phyloP scores from a whole-genome alignment of 92 coral and sea anemone genomes.

The Parazoanthus swiftii region DNA sequence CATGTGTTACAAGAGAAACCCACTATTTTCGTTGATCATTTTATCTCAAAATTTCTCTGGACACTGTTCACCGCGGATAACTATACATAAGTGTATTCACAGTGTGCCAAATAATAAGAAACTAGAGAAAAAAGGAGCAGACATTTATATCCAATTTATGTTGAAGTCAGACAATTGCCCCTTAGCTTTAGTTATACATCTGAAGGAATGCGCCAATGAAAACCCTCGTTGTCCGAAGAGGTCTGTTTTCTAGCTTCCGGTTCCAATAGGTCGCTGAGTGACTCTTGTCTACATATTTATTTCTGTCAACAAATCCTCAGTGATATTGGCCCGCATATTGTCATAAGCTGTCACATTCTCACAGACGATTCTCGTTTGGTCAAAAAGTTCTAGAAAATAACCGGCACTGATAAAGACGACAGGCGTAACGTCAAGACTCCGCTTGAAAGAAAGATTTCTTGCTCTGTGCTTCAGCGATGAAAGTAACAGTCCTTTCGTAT shows the following conservation, averaged over 20 bases:
- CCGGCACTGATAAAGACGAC: background rate
- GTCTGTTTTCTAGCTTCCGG: slow-evolving; percentile 23
- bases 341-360: background rate
- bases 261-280: background rate
- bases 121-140: background rate
- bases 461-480: background rate
- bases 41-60: too few relatives aligned
- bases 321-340: background rate
- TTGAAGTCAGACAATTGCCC: slow-evolving; percentile 8
- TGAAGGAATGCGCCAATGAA: background rate
- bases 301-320: slow-evolving; percentile 28
- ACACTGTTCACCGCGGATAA: background rate
- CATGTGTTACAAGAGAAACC: background rate
- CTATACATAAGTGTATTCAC: background rate
- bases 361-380: background rate
- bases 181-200: background rate
- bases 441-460: background rate
- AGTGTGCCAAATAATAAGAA: background rate
- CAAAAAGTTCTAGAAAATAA: background rate
- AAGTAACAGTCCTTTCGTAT: background rate
- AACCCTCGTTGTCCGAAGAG: background rate
- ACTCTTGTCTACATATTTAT: background rate
- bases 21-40: background rate
- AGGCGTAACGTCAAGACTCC: background rate
- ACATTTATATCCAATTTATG: background rate